Percentiles rank a stretch among this genome's conserved stretches.
Evolutionary conservation across 2,888 invertebrate genomes (phyloP).

Genomic region (Eupithecia dodoneata): DNA sequence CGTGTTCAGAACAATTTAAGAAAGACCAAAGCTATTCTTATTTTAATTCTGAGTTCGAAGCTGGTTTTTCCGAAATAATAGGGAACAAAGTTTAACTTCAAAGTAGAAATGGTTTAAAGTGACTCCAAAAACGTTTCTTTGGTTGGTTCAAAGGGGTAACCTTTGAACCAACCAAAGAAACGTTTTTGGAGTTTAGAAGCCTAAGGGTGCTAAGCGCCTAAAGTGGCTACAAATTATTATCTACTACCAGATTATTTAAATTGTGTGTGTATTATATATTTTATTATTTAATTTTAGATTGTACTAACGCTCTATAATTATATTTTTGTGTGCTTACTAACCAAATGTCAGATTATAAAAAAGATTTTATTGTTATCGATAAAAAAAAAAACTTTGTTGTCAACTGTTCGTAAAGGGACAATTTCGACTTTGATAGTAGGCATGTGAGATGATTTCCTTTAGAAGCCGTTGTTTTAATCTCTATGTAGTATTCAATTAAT

Average conservation of each 20-base stretch:
- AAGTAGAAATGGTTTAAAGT: slow-evolving; percentile 13
- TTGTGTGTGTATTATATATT: too few relatives aligned
- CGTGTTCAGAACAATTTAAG: slow-evolving; percentile 40
- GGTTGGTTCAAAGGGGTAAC: slow-evolving; percentile 15
- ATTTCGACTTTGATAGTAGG: neutral
- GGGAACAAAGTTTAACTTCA: slow-evolving; percentile 24
- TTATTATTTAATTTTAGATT: too few relatives aligned
- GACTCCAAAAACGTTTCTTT: slow-evolving; percentile 4
- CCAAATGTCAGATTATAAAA: too few relatives aligned
- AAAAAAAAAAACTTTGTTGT: neutral
- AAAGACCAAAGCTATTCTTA: slow-evolving; percentile 41
- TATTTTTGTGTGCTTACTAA: too few relatives aligned
- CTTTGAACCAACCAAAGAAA: slow-evolving; percentile 12
- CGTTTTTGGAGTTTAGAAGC: neutral
- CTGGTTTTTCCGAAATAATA: slow-evolving; percentile 16
- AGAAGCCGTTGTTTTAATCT: neutral
- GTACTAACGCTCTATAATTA: too few relatives aligned
- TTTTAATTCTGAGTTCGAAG: slow-evolving; percentile 41
- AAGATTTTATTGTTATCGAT: too few relatives aligned
- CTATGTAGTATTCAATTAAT: too few relatives aligned
- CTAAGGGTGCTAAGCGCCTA: neutral
- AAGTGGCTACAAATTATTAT: neutral
- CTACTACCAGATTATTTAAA: too few relatives aligned
- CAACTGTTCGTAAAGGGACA: neutral
- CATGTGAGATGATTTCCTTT: neutral